Base-by-base conservation (phyloP, 2,888 invertebrate genomes). In the Torymus aiolomorphi region DNA sequence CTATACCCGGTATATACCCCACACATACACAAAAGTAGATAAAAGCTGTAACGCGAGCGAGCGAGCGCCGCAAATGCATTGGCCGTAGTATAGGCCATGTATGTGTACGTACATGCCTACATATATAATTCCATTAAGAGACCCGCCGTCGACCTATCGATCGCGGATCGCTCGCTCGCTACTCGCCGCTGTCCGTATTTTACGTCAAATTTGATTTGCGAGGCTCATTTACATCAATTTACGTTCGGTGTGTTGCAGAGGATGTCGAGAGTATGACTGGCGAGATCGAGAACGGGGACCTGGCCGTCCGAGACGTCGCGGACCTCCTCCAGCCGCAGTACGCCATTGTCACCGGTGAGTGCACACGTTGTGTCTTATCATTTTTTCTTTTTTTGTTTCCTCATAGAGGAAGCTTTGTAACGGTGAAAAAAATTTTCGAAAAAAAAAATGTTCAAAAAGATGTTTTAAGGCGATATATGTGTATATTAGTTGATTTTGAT, bases 281-380 rank as follows among this genome's bases (percentile, higher is more conserved):
- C 80, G 90, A 93, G 76, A 92, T 93, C 79, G 93, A 93, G 81
- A 93, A 93, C 86, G 93, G 93, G 82, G 91, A 93, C 78, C 92
- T 94, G 87, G 93, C 93, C 83, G 95, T 96, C 76, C 93, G 94
- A 84, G 96, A 95, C 91, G 97, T 97, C 86, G 96, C 96, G 61
- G 96, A 97, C 89, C 92, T 97, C 84, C 92, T 98, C 80, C 95
- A 97, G 89, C 95, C 96, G 80, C 96, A 97, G 91, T 97, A 96
- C 91, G 96, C 97, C 82, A 94, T 97, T 88, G 95, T 97, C 84
- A 96, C 97, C 83, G 98, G 93, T 93, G 87, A 89, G 87, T 78
- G 24, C 31, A n/a, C 73, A n/a, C 4, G 5, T 76, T 5, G 12
- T 52, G n/a, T 31, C n/a, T 56, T 20, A 67, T 13, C 62, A 49